Evolutionary conservation across 2,113 vertebrate species (phyloP), one percentile per base, ranked within the genome.

Genomic region (Uropsilus gracilis): DNA sequence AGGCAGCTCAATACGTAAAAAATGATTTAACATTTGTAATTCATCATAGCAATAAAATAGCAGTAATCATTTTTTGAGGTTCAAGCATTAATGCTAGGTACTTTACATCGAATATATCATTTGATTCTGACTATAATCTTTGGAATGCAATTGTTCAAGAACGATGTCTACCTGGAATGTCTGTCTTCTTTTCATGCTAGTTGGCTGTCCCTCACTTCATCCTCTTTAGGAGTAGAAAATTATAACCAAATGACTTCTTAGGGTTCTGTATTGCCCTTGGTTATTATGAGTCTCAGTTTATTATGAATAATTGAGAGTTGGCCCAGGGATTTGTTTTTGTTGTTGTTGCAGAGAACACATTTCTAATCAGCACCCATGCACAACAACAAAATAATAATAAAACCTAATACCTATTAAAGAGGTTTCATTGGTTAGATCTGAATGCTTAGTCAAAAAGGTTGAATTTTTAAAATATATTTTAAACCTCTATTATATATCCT

Each of bases 281-380:
- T 93, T 91, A 71, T 44, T 42, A 4, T 53, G 28, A 42, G n/a
- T 59, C 46, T 96, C 55, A 37, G 18, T 76, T 22, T 78, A 34
- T 32, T 53, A 71, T 66, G 92, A 86, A 28, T 37, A n/a, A 50
- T 44, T 66, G 9, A 78, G 50, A 76, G 32, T 59, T 90, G 20
- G 71, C 22, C 8, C 16, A 71, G 26, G 10, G n/a, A n/a, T n/a
- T n/a, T 22, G 20, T 55, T 55, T 55, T 22, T 5, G 64, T 81
- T 72, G 69, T 81, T 89, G 22, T 68, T 55, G 18, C 63, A 89
- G 50, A 88, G 44, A 94, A 88, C 34, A 95, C 32, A 81, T 80
- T 85, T 64, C 44, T 90, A 6, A 81, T 66, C 17, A 66, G 26
- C 24, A 46, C 1, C 11, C 16, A 26, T 66, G 32, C 20, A 68